A percentile compares a stretch with the other conserved stretches of the same genome.
Evolutionary conservation across 1,140 invertebrate genomes (phyloP).

Genomic region (Drusus annulatus): DNA sequence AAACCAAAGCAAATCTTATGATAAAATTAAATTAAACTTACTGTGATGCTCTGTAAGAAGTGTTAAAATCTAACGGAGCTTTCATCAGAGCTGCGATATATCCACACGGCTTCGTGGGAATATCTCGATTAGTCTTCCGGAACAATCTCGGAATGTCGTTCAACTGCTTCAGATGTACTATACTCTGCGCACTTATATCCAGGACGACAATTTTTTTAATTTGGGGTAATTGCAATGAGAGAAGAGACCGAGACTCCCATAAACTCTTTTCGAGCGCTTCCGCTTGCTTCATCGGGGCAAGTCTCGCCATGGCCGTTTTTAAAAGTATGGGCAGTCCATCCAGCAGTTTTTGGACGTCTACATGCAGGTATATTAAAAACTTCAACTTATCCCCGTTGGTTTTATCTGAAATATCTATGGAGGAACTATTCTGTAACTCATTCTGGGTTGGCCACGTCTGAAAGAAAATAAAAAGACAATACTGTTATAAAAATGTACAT

Average conservation of each 20-base stretch:
- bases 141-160: slow-evolving; percentile 94
- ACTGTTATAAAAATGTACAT: too few species aligned
- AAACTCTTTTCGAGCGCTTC: slow-evolving; percentile 66
- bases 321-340: slow-evolving; percentile 68
- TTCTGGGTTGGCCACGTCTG: slow-evolving; percentile 44
- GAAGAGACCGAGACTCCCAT: slow-evolving; percentile 67
- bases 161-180: slow-evolving; percentile 80
- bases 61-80: slow-evolving; percentile 76
- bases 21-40: slow-evolving; percentile 65
- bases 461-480: slow-evolving; percentile 17
- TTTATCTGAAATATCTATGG: slow-evolving; percentile 46
- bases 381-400: slow-evolving; percentile 52
- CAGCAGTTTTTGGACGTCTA: slow-evolving; percentile 67
- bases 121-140: slow-evolving; percentile 91
- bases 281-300: slow-evolving; percentile 62
- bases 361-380: slow-evolving; percentile 66
- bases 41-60: slow-evolving; percentile 75
- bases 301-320: slow-evolving; percentile 66
- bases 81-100: slow-evolving; percentile 83
- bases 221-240: slow-evolving; percentile 69
- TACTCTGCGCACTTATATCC: slow-evolving; percentile 73
- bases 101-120: slow-evolving; percentile 82
- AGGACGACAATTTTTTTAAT: slow-evolving; percentile 74
- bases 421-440: slow-evolving; percentile 36
- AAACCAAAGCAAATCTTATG: too few species aligned